Percentiles rank a stretch among this genome's conserved stretches.
Conservation (phyloP, 2,113 vertebrate genomes). For the Ictalurus punctatus region DNA sequence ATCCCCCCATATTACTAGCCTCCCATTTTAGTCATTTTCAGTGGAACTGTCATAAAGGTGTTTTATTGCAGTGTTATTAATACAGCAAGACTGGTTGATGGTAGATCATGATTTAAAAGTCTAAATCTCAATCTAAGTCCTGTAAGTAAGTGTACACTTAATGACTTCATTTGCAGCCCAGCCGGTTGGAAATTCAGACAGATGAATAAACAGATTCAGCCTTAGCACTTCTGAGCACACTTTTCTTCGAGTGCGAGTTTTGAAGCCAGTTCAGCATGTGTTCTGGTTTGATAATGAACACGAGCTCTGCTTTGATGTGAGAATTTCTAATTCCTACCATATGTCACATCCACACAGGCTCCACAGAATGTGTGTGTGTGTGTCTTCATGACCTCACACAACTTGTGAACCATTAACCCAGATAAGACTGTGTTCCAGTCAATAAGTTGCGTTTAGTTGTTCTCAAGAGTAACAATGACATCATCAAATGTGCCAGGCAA, state of each 20-base stretch:
- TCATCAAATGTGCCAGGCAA: neutral
- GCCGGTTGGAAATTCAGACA: neutral
- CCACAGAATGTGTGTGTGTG: neutral
- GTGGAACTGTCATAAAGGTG: neutral
- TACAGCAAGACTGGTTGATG: neutral
- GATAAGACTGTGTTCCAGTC: neutral
- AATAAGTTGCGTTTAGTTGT: neutral
- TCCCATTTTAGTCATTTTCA: neutral
- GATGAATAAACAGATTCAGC: neutral
- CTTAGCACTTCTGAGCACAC: neutral
- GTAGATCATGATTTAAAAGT: neutral
- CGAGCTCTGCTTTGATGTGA: neutral
- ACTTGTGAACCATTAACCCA: neutral
- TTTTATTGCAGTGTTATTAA: slow-evolving; percentile 1
- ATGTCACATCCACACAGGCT: neutral
- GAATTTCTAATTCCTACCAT: slow-evolving; percentile 6
- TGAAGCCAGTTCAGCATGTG: neutral
- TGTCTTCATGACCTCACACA: neutral
- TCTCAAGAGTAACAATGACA: neutral
- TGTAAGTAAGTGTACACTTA: neutral
- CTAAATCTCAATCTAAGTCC: neutral
- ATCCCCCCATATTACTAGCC: neutral
- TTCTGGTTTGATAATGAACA: neutral
- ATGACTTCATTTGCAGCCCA: neutral
- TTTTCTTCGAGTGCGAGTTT: neutral